Evolutionary conservation across 2,888 invertebrate species (phyloP), one percentile per base, ranked within the genome.

Genomic region (Pilophorus perplexus): DNA sequence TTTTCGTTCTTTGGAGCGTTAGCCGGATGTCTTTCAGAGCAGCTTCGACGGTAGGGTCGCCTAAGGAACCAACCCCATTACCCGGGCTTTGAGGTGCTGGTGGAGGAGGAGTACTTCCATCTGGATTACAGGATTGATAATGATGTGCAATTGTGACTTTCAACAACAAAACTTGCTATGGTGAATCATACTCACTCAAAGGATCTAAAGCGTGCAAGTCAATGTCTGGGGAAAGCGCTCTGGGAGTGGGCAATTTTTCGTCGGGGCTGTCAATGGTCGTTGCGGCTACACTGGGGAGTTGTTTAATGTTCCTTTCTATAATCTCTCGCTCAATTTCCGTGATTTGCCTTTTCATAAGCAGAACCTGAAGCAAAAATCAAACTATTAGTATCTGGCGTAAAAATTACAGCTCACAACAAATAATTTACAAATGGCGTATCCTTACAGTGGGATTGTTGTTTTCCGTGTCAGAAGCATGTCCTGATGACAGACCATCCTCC

Each of bases 401-500:
- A n/a, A n/a, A n/a, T n/a, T n/a, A n/a, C n/a, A n/a, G n/a, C n/a
- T n/a, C n/a, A n/a, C n/a, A n/a, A n/a, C n/a, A n/a, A n/a, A n/a
- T 16, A 16, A 27, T 18, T 40, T 28, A 40, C 16, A 60, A 44
- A 28, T 2, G 14, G 42, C 5, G 68, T n/a, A n/a, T n/a, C n/a
- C 70, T 80, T 54, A 84, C 83, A n/a, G 85, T 84, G 18, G 85
- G 87, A 77, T 90, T 91, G 75, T 91, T 90, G 76, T 91, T 91
- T 79, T 95, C 95, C 0, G 87, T 89, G 75, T 95, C 95, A 70
- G 93, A 93, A 1, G 88, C 92, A 76, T 94, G 94, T 1, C 94
- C 94, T 37, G 94, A 94, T 1, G 94, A 94, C 66, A 96, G 80
- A 0, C 94, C 95, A 77, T 96, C 96, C 76, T 95, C 94, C 46